Evolutionary conservation across 2,113 vertebrate species (phyloP), one percentile per base, ranked within the genome.

Genomic region (Micronycteris hirsuta): DNA sequence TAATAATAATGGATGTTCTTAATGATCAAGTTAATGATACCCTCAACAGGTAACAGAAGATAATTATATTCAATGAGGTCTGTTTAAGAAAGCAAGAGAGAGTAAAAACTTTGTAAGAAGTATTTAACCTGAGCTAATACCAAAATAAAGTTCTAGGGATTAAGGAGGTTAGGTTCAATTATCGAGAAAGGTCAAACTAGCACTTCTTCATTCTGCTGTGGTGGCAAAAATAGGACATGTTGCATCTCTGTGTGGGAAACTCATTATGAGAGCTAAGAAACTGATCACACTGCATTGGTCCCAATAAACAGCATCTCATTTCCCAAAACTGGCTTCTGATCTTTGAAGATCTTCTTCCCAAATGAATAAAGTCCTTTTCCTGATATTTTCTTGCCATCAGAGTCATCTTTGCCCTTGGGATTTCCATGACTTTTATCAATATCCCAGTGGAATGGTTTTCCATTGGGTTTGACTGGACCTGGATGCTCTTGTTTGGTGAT

Each of bases 351-450:
- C 36, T 76, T 3, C 36, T 76, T 86, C 47, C 14, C 24, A 17
- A 36, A 47, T 26, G 70, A 78, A 26, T 92, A 67, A 95, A 80
- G 67, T 52, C 14, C n/a, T 41, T 92, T 58, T 80, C 56, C 10
- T 54, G 14, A 16, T 93, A 77, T 97, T 89, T 97, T 91, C 80
- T 84, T 41, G 4, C 61, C 68, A 82, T n/a, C 96, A 99, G 99
- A 98, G 98, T 99, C 56, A 99, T 99, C 98, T 99, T 99, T 36
- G 99, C 99, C 84, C 98, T 99, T 96, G 99, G 99, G 6, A 99
- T 99, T 95, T 99, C 99, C 85, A 99, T 99, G 99, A 99, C 99
- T 0, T 99, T 99, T 98, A 99, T 99, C 97, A 99, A 99, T 97
- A 99, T 99, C 92, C 99, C 99, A 0, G 99, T 99, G 95, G 99